These are phyloP conservation scores for Psittacus erithacus DNA, from an alignment of 2,113 vertebrate genomes.

Conservation along the genomic window DNA sequence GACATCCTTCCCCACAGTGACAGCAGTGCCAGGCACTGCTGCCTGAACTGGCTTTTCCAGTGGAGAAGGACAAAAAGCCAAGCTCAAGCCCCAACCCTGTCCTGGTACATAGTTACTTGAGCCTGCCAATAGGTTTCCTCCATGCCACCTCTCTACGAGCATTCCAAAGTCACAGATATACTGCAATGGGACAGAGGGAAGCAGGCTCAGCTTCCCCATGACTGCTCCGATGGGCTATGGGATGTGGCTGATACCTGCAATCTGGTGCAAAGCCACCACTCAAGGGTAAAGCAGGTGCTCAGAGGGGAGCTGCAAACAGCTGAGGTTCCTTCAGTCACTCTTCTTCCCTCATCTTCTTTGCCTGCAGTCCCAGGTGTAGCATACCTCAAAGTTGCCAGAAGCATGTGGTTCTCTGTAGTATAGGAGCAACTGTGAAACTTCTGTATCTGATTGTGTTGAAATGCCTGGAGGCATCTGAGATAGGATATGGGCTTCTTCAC, in stretches of 20 bases:
- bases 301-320: not conserved
- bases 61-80: not conserved
- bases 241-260: not conserved
- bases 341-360: not conserved
- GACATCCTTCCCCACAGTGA: not conserved
- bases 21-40: not conserved
- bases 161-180: fast-evolving
- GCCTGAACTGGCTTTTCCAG: not conserved
- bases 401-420: not conserved
- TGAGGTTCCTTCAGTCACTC: not conserved
- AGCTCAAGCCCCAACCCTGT: fast-evolving
- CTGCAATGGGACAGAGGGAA: not conserved
- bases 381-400: not conserved
- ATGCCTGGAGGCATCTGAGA: not conserved
- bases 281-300: not conserved
- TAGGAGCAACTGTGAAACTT: not conserved
- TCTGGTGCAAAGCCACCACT: not conserved
- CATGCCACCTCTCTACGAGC: fast-evolving
- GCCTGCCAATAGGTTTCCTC: not conserved
- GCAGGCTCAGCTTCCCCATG: not conserved
- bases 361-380: not conserved
- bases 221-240: not conserved
- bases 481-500: not conserved
- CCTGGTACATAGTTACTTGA: not conserved
- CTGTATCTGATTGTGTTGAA: not conserved